Base-by-base conservation (phyloP, 2,888 invertebrate genomes). In the Apeira syringaria region DNA sequence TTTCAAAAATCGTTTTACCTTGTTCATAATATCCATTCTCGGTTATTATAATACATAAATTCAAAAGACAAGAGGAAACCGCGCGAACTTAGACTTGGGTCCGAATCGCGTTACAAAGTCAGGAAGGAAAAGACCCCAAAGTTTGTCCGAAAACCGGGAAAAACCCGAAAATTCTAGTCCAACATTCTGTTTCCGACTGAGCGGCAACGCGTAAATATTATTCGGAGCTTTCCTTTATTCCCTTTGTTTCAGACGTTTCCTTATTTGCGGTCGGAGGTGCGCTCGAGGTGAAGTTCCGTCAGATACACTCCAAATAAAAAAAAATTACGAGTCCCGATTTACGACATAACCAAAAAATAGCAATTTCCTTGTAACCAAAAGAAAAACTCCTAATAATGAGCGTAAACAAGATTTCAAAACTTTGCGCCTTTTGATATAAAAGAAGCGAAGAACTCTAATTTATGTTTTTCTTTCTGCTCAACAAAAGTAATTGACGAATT, bases 211-310 rank as follows among this genome's bases (percentile, higher is more conserved):
- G 79, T 79, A 80, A 85, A 87, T 80, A 85, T 84, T 83, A 87
- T 85, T 80, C 80, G 71, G 43, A 76, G 73, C 68, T 78, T 52
- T 75, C 77, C 78, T 79, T 81, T 77, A 79, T 84, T 74, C 72
- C 58, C 70, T 81, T 88, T 86, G 85, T 86, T 87, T 83, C 70
- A 79, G 71, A 66, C 64, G 61, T 70, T 79, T 75, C 75, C 79
- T 84, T 84, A 77, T 81, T 74, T 76, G 76, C 64, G 71, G 77
- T 66, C 66, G 53, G 62, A 65, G 63, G 71, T 67, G 68, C 42
- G 42, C 42, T 26, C 37, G 37, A 44, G 27, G 42, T 42, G 42
- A 37, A 43, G 44, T 40, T 36, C 26, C 44, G 41, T 38, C 47
- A 45, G 52, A 54, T 52, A 52, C 46, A 47, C 42, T 53, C 53